These are phyloP conservation scores for Drosophila kepulauana DNA, from an alignment of 1,140 invertebrate genomes.

Conservation along the genomic window DNA sequence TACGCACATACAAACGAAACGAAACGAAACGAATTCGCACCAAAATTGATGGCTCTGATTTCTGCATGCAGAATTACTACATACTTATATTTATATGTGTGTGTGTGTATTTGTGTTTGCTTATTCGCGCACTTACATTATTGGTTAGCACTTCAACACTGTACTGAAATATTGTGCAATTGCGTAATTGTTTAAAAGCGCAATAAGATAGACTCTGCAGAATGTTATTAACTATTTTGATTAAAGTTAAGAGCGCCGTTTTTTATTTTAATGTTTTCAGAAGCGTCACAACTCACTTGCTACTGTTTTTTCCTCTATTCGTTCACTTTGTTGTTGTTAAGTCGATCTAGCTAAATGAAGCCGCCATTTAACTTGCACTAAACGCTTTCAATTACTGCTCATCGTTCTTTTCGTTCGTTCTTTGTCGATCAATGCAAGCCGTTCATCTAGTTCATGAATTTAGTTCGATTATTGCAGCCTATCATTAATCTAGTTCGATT, in stretches of 20 bases:
- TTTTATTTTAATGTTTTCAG: too few species aligned
- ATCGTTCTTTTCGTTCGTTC: neutral
- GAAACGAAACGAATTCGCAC: conserved; percentile 14
- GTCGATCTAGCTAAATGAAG: neutral
- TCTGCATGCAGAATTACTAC: neutral
- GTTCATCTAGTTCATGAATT: neutral
- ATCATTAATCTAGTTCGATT: neutral
- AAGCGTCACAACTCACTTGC: too few species aligned
- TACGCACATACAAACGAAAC: conserved; percentile 27
- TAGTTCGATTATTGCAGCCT: neutral
- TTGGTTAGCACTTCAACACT: neutral
- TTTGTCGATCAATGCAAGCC: neutral
- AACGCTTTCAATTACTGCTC: too few species aligned
- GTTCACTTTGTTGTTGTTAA: neutral
- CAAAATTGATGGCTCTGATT: conserved; percentile 37
- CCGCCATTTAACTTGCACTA: neutral
- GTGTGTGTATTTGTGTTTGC: neutral
- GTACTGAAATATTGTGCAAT: conserved; percentile 1
- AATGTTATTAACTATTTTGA: neutral
- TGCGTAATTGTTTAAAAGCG: neutral
- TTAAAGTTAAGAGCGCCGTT: too few species aligned
- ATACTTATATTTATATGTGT: neutral
- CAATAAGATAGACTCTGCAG: neutral
- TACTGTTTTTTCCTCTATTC: too few species aligned
- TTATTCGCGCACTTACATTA: neutral